Conservation (phyloP, 2,113 vertebrate species). For the Hydrochoerus hydrochaeris region DNA sequence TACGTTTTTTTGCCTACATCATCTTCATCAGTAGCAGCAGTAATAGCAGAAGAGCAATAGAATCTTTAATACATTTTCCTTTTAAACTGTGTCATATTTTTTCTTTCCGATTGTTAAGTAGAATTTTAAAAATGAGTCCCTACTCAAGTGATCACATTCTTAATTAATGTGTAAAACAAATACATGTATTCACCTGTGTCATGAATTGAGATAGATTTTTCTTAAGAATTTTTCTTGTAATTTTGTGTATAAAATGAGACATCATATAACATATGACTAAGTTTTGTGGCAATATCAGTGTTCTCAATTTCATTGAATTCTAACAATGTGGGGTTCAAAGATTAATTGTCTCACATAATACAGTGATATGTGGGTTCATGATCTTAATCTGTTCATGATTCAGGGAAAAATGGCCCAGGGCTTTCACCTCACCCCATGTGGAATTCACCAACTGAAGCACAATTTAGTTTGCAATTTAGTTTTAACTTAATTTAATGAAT, state of each 20-base stretch:
- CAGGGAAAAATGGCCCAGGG: not conserved
- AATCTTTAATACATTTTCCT: not conserved
- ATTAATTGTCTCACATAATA: constrained; percentile 27
- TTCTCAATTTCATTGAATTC: constrained; percentile 56
- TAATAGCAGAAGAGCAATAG: not conserved
- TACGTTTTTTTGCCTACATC: not conserved
- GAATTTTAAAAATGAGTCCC: not conserved
- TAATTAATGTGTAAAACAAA: not conserved
- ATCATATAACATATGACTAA: not conserved
- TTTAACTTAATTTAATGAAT: not conserved
- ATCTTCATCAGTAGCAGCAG: not conserved
- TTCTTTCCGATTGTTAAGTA: not conserved
- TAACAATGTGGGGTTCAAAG: constrained; percentile 55
- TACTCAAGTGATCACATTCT: not conserved
- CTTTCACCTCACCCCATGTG: not conserved
- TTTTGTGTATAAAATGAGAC: not conserved
- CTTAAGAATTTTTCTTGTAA: not conserved
- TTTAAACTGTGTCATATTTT: not conserved
- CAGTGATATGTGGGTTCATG: not conserved
- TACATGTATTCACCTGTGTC: not conserved
- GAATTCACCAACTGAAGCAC: not conserved
- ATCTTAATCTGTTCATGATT: not conserved
- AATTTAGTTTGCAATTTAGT: not conserved
- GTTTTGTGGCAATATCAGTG: constrained; percentile 48
- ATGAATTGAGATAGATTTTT: not conserved